Percentiles rank a stretch among this genome's conserved stretches.
Conservation (phyloP, 2,888 invertebrate genomes). For the Omphaloscelis lunosa region DNA sequence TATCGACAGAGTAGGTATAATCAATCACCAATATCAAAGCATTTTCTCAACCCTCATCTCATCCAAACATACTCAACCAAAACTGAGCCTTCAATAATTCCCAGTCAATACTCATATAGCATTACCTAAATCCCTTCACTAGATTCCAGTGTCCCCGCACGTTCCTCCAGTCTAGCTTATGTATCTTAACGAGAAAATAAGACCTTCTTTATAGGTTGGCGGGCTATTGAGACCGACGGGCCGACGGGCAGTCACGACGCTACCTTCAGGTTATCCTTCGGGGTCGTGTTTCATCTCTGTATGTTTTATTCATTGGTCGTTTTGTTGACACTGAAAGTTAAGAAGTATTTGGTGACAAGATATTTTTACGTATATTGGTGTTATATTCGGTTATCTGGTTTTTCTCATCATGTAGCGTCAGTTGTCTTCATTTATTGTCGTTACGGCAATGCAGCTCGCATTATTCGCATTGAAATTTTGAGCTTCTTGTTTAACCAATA, state of each 20-base stretch:
- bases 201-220: slow-evolving; percentile 52
- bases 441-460: background rate
- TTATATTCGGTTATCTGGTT: slow-evolving; percentile 22
- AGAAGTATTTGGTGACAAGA: slow-evolving; percentile 34
- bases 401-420: background rate
- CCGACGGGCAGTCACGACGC: slow-evolving; percentile 14
- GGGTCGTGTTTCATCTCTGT: slow-evolving; percentile 45
- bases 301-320: slow-evolving; percentile 59
- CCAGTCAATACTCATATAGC: slow-evolving; percentile 18
- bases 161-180: slow-evolving; percentile 50
- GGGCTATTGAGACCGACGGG: slow-evolving; percentile 40
- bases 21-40: background rate
- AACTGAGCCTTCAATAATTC: background rate
- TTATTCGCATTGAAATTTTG: background rate
- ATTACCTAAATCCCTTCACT: slow-evolving; percentile 23
- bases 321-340: slow-evolving; percentile 53
- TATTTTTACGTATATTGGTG: slow-evolving; percentile 30
- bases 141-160: slow-evolving; percentile 40
- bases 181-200: slow-evolving; percentile 51
- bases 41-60: slow-evolving; percentile 2
- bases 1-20: background rate
- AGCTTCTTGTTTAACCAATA: background rate
- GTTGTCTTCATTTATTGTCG: background rate
- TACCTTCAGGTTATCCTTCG: slow-evolving; percentile 24
- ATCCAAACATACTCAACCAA: background rate